Conservation (phyloP, 2,113 vertebrate species). For the Nesoenas mayeri region DNA sequence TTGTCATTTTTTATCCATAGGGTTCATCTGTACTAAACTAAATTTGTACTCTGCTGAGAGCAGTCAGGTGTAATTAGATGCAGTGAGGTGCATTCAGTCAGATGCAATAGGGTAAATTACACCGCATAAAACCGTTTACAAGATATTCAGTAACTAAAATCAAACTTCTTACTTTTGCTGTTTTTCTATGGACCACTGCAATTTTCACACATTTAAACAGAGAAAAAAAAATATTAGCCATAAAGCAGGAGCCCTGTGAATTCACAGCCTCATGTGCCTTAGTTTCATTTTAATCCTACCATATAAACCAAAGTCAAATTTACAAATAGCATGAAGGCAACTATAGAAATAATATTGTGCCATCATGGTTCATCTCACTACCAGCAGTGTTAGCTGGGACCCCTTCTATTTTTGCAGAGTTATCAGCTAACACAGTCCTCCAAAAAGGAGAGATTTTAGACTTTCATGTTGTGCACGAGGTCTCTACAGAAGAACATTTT, state of each 20-base stretch:
- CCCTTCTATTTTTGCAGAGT: neutral
- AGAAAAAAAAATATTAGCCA: slow-evolving; percentile 1
- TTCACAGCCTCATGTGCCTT: neutral
- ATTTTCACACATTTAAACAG: neutral
- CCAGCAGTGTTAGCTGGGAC: rapidly evolving
- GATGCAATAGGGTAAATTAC: neutral
- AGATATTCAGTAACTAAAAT: neutral
- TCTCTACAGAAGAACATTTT: neutral
- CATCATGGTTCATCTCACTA: neutral
- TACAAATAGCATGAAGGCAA: neutral
- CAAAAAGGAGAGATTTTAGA: neutral
- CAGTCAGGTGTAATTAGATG: neutral
- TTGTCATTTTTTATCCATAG: neutral
- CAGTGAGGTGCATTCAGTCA: neutral
- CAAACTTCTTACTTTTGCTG: neutral
- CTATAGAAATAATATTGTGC: neutral
- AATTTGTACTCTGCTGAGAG: neutral
- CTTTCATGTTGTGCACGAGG: neutral
- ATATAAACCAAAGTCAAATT: neutral
- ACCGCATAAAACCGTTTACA: neutral
- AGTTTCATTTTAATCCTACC: neutral
- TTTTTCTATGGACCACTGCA: neutral
- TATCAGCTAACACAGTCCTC: neutral
- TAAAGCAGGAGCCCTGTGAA: neutral
- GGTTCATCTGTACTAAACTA: neutral